Base-by-base conservation (phyloP, 2,113 vertebrate genomes). In the Chroicocephalus ridibundus region DNA sequence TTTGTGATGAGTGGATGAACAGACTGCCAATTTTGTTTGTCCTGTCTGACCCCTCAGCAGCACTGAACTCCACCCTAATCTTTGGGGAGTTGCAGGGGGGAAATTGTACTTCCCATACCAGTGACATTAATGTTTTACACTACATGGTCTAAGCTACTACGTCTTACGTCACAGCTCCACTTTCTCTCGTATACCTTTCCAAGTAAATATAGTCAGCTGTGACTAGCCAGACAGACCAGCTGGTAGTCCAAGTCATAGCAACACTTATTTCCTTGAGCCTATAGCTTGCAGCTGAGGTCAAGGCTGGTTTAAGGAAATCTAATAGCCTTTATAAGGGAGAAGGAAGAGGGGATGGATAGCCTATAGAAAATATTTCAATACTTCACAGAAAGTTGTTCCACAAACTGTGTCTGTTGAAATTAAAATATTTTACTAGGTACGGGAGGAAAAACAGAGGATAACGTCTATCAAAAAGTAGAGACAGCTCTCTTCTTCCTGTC, bases 241-340 rank as follows among this genome's bases (percentile, higher is more conserved):
- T 77, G 31, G 6, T 27, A 70, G 19, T 14, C 44, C 21, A 66
- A 55, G 26, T 17, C 22, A 7, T 29, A 34, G 9, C 15, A 64
- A 7, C 0, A 0, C 4, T 11, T 44, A 4, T 40, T 80, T 78
- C 31, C 32, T 68, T 72, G 19, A 60, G 6, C 15, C 15, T 31
- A 0, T 10, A 47, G 21, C 13, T 77, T 81, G 34, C 14, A 46
- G 6, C 27, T 57, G 49, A 71, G 12, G 2, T 83, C 18, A 91
- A 3, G 9, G 40, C 7, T 21, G 13, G 13, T 36, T 90, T 72
- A 60, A 76, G 47, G 32, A 60, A 46, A 8, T 29, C 0, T 44
- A 14, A 44, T 54, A 38, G 11, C 27, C n/a, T 71, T 51, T 55
- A 5, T 14, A 46, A 83, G 4, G 15, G 16, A 74, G 36, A 58